Evolutionary conservation across 2,888 invertebrate genomes (phyloP).

Genomic region (Argyresthia albistria): DNA sequence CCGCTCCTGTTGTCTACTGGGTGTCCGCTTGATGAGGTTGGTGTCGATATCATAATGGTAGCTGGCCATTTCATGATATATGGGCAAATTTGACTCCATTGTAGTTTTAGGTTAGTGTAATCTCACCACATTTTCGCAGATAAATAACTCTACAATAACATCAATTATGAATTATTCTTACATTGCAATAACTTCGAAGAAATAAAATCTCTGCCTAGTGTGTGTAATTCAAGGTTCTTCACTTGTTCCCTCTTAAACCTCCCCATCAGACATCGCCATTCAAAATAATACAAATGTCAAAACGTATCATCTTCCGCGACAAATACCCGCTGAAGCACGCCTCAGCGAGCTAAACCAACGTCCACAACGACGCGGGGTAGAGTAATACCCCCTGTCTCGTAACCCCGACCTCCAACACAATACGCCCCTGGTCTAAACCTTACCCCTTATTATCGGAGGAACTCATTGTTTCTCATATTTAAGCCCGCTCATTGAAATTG

Average conservation of each 20-base stretch:
- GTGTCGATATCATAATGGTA: too few relatives aligned
- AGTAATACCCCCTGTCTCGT: conserved; percentile 27
- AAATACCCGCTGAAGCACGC: conserved; percentile 35
- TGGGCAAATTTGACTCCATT: too few relatives aligned
- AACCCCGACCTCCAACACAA: conserved; percentile 30
- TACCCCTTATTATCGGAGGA: conserved; percentile 57
- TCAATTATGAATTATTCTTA: too few relatives aligned
- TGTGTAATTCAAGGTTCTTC: not conserved
- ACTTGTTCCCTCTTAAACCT: not conserved
- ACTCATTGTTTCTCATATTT: conserved; percentile 65
- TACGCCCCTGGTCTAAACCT: conserved; percentile 31
- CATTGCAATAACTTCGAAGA: too few relatives aligned
- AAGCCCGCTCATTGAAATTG: conserved; percentile 36
- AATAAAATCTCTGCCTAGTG: too few relatives aligned
- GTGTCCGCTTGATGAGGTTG: conserved; percentile 95
- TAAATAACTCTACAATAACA: too few relatives aligned
- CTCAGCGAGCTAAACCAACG: conserved; percentile 50
- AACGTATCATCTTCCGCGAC: conserved; percentile 34
- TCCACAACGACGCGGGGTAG: conserved; percentile 38
- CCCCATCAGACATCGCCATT: not conserved
- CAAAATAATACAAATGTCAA: too few relatives aligned
- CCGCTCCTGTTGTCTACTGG: conserved; percentile 89
- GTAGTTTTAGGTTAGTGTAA: too few relatives aligned
- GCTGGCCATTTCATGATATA: too few relatives aligned
- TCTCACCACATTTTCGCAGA: too few relatives aligned